Conservation (phyloP, 2,113 vertebrate genomes). For the Halcyon senegalensis region DNA sequence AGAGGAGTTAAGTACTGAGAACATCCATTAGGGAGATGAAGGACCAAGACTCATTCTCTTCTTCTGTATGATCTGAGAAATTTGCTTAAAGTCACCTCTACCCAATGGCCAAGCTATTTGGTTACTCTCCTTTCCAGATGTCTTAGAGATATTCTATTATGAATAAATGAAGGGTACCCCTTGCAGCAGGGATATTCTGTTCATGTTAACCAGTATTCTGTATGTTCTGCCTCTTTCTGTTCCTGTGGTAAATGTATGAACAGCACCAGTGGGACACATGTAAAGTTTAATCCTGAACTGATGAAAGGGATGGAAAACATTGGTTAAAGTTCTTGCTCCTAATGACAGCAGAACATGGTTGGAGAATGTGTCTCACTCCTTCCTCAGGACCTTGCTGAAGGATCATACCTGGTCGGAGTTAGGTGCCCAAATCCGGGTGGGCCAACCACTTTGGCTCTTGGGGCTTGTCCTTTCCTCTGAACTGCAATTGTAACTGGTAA, state of each 20-base stretch:
- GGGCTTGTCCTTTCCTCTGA: not conserved
- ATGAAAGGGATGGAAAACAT: not conserved
- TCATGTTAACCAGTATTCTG: not conserved
- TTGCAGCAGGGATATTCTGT: not conserved
- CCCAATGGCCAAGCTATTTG: not conserved
- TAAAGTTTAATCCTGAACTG: not conserved
- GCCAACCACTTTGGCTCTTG: not conserved
- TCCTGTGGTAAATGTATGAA: not conserved
- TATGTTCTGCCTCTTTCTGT: not conserved
- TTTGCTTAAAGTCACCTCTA: not conserved
- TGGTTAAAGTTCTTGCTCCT: not conserved
- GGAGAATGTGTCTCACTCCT: not conserved
- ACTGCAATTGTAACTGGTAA: not conserved
- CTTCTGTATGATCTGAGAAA: not conserved
- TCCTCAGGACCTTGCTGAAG: not conserved
- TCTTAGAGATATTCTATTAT: not conserved
- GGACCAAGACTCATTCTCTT: not conserved
- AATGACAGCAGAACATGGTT: not conserved
- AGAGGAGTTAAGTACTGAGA: not conserved
- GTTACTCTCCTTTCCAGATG: not conserved
- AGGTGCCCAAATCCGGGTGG: fast-evolving
- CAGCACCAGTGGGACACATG: not conserved
- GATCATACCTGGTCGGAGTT: not conserved
- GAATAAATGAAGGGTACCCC: not conserved
- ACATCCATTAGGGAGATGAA: not conserved